Base-by-base conservation (phyloP, 37 sponge, comb jelly and placozoan genomes). In the Ianthella basta region DNA sequence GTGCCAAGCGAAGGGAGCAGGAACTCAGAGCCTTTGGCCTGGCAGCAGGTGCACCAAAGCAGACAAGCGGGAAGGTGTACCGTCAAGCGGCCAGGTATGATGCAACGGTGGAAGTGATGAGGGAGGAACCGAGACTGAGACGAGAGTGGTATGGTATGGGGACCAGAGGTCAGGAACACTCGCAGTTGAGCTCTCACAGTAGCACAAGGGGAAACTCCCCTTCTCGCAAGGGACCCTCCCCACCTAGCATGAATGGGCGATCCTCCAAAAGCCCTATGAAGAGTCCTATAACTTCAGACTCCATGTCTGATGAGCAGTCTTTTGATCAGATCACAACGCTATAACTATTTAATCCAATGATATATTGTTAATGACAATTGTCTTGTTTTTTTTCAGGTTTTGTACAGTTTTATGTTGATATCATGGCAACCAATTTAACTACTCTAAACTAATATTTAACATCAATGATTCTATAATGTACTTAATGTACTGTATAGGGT, bases 321-420 rank as follows among this genome's bases (percentile, higher is more conserved):
- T 36, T 24, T 19, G 78, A 75, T 24, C 78, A 75, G 1, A 44
- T 75, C 4, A 75, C 78, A 4, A 40, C 78, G 24, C 64, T 61
- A 2, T 61, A 61, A 61, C 4, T 61, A 61, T 27, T 61, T 61
- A 29, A 29, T 61, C 29, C 25, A 61, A 6, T 2, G 10, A 61
- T 61, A 61, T 61, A 61, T 29, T 13, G 13, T 61, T n/a, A 29
- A 61, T 61, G n/a, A n/a, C n/a, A n/a, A 69, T 69, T 69, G 70
- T 69, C 1, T n/a, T n/a, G n/a, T n/a, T n/a, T n/a, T n/a, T n/a
- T n/a, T n/a, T n/a, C n/a, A n/a, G n/a, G 27, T 30, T 32, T 30
- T 16, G 34, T 69, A 34, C 34, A 30, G 34, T 69, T 69, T 61
- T 23, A 5, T 18, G 59, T 56, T 56, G 18, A 56, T 56, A 19